Evolutionary conservation across 2,797 vertebrate species (phyloP).

Genomic region (Danio albolineatus): DNA sequence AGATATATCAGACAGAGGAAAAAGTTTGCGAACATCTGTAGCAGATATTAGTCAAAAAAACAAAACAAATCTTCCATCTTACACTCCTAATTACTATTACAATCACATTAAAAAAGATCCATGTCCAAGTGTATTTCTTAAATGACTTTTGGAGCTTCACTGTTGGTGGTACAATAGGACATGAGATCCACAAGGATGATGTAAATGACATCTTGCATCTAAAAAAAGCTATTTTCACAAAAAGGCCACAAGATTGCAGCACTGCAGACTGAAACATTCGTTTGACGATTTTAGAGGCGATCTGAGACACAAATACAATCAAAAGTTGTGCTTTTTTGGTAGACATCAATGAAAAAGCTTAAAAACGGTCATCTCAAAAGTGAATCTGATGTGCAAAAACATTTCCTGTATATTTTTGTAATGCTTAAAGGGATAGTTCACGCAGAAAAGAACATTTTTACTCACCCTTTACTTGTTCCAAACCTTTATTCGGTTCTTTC

Average conservation of each 20-base stretch:
- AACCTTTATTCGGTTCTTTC: too few relatives aligned
- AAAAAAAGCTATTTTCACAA: not conserved
- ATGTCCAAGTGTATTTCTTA: not conserved
- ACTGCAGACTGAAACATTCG: not conserved
- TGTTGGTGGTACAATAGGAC: too few relatives aligned
- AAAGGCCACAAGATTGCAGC: slow-evolving; percentile 23
- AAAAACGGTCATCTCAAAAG: not conserved
- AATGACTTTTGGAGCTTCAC: not conserved
- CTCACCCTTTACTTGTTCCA: too few relatives aligned
- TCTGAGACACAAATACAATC: slow-evolving; percentile 1
- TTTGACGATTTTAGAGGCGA: not conserved
- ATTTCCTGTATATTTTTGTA: not conserved
- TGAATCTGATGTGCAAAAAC: not conserved
- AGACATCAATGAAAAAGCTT: not conserved
- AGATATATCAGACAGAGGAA: not conserved
- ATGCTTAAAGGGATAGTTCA: not conserved
- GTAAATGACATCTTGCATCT: not conserved
- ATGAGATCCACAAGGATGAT: not conserved
- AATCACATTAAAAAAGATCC: not conserved
- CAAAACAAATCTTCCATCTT: not conserved
- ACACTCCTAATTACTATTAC: not conserved
- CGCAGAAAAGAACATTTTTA: too few relatives aligned
- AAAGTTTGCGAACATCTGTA: not conserved
- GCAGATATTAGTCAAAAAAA: not conserved
- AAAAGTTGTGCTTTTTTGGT: slow-evolving; percentile 13